Evolutionary conservation across 2,797 vertebrate genomes (phyloP).

Genomic region (Cheirogaleus major): DNA sequence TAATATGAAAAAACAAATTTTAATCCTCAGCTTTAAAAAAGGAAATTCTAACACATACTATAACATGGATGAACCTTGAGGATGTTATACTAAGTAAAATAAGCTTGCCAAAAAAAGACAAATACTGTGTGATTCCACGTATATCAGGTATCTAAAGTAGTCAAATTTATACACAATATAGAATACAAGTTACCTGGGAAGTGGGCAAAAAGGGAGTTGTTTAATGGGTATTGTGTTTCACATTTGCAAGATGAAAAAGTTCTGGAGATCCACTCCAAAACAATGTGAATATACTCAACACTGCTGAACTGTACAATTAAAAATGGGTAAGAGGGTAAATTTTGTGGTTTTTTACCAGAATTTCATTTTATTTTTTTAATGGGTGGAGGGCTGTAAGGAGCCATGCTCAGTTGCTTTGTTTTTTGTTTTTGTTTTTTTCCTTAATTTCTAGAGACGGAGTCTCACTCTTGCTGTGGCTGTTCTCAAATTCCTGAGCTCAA

Average conservation of each 20-base stretch:
- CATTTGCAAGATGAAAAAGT: background rate
- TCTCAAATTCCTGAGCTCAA: no score
- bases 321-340: background rate
- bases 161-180: background rate
- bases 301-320: background rate
- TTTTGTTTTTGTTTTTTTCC: background rate
- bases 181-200: background rate
- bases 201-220: background rate
- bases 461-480: no score
- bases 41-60: background rate
- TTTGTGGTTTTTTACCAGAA: background rate
- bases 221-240: background rate
- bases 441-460: no score
- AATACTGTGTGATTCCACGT: background rate
- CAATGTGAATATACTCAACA: background rate
- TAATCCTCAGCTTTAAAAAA: background rate
- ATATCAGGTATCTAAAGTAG: background rate
- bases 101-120: background rate
- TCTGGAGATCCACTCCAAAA: background rate
- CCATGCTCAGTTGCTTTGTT: background rate
- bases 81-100: background rate
- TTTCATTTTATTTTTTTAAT: background rate
- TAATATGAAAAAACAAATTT: conserved; percentile 11
- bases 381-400: background rate
- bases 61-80: background rate